Percentiles rank a stretch among this genome's conserved stretches.
Evolutionary conservation across 2,797 vertebrate species (phyloP).

Genomic region (Rallus crepitans): DNA sequence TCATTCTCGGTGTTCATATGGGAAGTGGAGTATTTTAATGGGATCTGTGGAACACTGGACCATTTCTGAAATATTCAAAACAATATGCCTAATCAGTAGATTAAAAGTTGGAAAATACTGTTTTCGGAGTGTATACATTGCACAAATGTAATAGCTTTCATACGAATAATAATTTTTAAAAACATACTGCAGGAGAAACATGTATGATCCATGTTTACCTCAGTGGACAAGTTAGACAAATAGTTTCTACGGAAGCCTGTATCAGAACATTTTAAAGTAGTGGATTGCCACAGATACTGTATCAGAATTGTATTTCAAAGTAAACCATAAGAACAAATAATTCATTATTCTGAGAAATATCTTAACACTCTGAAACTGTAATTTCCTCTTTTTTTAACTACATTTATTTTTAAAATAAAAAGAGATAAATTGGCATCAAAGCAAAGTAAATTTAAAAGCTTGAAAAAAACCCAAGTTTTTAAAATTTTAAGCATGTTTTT

Average conservation of each 20-base stretch:
- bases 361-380: background rate
- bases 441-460: background rate
- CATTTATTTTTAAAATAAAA: background rate
- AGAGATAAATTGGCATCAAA: background rate
- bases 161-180: constrained; percentile 19
- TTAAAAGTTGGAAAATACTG: constrained; percentile 21
- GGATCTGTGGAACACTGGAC: background rate
- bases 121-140: background rate
- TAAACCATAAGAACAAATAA: background rate
- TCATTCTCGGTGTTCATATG: background rate
- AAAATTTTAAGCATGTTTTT: background rate
- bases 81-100: background rate
- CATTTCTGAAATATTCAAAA: constrained; percentile 14
- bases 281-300: background rate
- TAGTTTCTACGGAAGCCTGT: background rate
- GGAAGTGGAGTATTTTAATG: background rate
- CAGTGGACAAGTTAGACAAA: background rate
- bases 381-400: background rate
- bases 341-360: background rate
- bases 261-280: background rate
- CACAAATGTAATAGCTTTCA: constrained; percentile 29
- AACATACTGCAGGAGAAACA: background rate
- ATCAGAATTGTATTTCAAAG: background rate
- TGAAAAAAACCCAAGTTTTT: background rate
- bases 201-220: background rate